These are phyloP conservation scores for Pycnomerus fuliginosus DNA, from an alignment of 2,888 invertebrate genomes.

Conservation along the genomic window DNA sequence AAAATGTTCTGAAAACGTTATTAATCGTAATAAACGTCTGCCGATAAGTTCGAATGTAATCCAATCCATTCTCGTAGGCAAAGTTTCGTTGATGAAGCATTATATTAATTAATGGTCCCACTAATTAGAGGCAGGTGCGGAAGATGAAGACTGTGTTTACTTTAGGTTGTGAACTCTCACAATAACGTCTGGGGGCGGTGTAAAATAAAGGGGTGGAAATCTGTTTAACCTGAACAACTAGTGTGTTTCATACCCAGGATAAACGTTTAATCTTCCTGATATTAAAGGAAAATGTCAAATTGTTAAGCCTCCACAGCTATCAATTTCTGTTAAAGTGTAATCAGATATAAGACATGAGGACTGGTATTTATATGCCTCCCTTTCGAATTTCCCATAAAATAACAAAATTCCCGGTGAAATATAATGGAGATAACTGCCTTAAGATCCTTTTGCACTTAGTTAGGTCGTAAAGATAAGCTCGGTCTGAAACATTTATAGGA, in stretches of 20 bases:
- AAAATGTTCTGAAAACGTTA: no score
- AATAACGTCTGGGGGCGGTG: conserved; percentile 1
- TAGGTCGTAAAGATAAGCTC: conserved; percentile 43
- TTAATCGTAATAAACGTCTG: conserved; percentile 11
- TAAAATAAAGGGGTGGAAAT: conserved; percentile 2
- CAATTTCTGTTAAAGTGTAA: no score
- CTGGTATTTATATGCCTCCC: conserved; percentile 1
- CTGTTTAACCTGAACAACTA: no score
- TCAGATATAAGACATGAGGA: conserved; percentile 1
- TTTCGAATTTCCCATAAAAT: conserved; percentile 14
- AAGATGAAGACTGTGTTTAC: conserved; percentile 4
- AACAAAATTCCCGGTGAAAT: conserved; percentile 35
- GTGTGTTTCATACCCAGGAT: no score
- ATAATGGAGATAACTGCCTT: conserved; percentile 34
- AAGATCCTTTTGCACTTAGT: conserved; percentile 46
- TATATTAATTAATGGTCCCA: conserved; percentile 18
- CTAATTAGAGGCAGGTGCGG: conserved; percentile 16
- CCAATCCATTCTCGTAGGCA: conserved; percentile 14
- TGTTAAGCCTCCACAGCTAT: no score
- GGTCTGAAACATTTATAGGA: conserved; percentile 42
- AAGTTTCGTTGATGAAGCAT: conserved; percentile 16
- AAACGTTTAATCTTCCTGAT: no score
- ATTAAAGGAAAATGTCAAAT: no score
- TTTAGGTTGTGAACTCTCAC: neutral
- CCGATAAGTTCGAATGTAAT: conserved; percentile 1